Percentiles rank a stretch among this genome's conserved stretches.
Evolutionary conservation across 2,888 invertebrate genomes (phyloP).

Genomic region (Hymenopus coronatus): DNA sequence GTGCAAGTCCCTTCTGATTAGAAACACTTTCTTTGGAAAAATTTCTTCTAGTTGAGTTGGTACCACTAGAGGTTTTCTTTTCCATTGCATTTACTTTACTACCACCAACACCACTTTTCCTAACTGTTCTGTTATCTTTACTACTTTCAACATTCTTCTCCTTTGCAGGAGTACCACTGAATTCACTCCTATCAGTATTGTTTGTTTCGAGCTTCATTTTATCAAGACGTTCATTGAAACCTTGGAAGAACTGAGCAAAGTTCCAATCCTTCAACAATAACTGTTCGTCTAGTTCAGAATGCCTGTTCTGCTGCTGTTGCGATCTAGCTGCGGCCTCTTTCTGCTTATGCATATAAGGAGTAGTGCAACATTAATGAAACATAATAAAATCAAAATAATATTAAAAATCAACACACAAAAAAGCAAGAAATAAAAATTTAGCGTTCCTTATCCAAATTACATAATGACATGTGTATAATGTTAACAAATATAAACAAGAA

Average conservation of each 20-base stretch:
- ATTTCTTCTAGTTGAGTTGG: conserved; percentile 12
- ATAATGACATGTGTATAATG: too few relatives aligned
- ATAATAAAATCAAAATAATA: not conserved
- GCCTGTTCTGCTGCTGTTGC: conserved; percentile 48
- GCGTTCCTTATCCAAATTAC: too few relatives aligned
- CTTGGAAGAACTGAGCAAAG: conserved; percentile 77
- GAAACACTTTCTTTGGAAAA: conserved; percentile 34
- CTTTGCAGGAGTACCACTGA: conserved; percentile 11
- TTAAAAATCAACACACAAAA: not conserved
- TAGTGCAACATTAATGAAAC: not conserved
- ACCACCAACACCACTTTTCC: not conserved
- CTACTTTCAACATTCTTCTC: conserved; percentile 3
- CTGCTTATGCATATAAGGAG: conserved; percentile 20
- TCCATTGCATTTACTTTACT: not conserved
- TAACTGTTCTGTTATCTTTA: conserved; percentile 1
- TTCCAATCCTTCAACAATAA: conserved; percentile 83
- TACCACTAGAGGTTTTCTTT: not conserved
- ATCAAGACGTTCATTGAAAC: conserved; percentile 48
- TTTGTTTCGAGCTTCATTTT: conserved; percentile 49
- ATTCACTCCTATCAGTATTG: conserved; percentile 7
- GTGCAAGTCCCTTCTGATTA: conserved; percentile 28
- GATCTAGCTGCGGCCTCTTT: conserved; percentile 28
- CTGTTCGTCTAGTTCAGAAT: conserved; percentile 70
- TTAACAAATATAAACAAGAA: too few relatives aligned
- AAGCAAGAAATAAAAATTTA: too few relatives aligned